Conservation (phyloP, 1,140 invertebrate species). For the Druon quercuslanigerum region DNA sequence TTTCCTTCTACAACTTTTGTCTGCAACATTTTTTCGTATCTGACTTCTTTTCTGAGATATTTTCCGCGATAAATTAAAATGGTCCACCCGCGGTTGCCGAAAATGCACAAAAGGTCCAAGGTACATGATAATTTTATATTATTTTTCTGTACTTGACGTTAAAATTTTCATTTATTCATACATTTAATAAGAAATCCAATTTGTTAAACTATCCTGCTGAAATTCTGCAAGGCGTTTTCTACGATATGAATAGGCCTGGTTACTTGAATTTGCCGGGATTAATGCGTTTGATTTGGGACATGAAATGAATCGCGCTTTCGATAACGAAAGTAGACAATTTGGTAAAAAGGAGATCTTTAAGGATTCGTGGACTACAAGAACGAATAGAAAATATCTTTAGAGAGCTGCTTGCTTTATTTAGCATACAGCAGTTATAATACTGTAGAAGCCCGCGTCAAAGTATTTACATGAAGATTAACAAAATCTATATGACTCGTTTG, state of each 20-base stretch:
- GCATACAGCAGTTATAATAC: constrained; percentile 91
- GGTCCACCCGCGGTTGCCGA: too few species aligned
- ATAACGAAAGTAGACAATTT: constrained; percentile 91
- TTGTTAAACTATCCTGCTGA: constrained; percentile 89
- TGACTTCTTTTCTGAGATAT: too few species aligned
- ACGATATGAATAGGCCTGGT: constrained; percentile 86
- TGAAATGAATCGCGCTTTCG: constrained; percentile 95
- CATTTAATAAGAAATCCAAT: not conserved
- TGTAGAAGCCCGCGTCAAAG: constrained; percentile 81
- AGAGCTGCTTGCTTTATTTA: constrained; percentile 90
- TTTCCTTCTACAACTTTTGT: too few species aligned
- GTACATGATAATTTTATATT: too few species aligned
- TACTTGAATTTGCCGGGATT: constrained; percentile 95
- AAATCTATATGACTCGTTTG: not conserved
- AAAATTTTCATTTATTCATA: too few species aligned
- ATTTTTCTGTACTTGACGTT: too few species aligned
- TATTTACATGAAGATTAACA: constrained; percentile 65
- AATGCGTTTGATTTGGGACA: constrained; percentile 92
- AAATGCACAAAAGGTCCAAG: too few species aligned
- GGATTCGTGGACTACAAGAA: constrained; percentile 89
- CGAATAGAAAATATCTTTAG: constrained; percentile 84
- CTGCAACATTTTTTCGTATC: too few species aligned
- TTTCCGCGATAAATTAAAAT: too few species aligned
- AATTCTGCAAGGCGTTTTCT: constrained; percentile 93
- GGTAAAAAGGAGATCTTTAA: constrained; percentile 87